Conservation (phyloP, 2,113 vertebrate species). For the Lucifuga dentata region DNA sequence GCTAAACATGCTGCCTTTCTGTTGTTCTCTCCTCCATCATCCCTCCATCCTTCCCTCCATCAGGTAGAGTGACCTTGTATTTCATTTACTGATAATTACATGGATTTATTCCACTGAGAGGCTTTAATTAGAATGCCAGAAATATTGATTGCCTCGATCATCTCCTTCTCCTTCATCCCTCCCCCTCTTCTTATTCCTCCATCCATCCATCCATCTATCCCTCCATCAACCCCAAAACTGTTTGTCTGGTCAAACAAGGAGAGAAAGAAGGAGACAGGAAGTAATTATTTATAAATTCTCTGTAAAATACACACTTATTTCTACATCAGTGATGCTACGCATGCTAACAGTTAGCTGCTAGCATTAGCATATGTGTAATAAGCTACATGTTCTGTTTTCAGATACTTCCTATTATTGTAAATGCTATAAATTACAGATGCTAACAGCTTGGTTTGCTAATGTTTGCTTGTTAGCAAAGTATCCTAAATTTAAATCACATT, state of each 20-base stretch:
- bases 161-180: constrained; percentile 70
- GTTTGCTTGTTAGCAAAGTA: too few relatives aligned
- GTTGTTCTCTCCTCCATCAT: constrained; percentile 35
- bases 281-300: too few relatives aligned
- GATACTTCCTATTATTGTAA: too few relatives aligned
- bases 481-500: neutral
- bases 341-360: too few relatives aligned
- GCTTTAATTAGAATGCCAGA: constrained; percentile 99
- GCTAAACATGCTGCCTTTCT: neutral
- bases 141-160: constrained; percentile 99
- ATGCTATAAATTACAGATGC: too few relatives aligned
- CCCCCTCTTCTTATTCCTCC: constrained; percentile 24
- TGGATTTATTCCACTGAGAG: constrained; percentile 99
- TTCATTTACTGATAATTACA: constrained; percentile 99
- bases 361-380: too few relatives aligned
- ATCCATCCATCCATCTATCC: neutral
- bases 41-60: constrained; percentile 54
- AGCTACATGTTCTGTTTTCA: neutral
- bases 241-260: neutral
- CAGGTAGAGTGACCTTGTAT: constrained; percentile 96
- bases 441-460: neutral
- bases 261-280: too few relatives aligned
- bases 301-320: too few relatives aligned
- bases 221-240: constrained; percentile 7
- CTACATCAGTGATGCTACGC: too few relatives aligned